Conservation (phyloP, 2,888 invertebrate genomes). For the Tiliacea citrago region DNA sequence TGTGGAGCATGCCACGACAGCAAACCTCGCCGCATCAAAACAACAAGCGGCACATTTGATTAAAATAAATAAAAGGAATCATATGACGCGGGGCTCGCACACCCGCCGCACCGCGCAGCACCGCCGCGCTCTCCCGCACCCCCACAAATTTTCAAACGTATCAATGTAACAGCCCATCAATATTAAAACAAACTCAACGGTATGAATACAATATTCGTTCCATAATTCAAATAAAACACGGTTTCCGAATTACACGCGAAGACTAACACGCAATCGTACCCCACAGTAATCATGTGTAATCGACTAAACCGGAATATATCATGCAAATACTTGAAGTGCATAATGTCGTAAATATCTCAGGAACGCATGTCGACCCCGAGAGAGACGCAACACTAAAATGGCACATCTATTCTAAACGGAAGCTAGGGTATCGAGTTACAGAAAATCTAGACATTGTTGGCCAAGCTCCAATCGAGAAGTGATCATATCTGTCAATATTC, state of each 20-base stretch:
- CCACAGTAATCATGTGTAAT: conserved; percentile 60
- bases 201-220: conserved; percentile 66
- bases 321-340: conserved; percentile 79
- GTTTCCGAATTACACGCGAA: conserved; percentile 61
- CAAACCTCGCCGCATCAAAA: conserved; percentile 85
- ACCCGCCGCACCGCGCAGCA: conserved; percentile 43
- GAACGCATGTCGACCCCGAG: conserved; percentile 83
- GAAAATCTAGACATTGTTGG: conserved; percentile 89
- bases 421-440: conserved; percentile 85
- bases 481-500: conserved; percentile 91
- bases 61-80: conserved; percentile 88
- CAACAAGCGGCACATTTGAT: conserved; percentile 86
- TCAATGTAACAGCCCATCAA: conserved; percentile 70
- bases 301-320: conserved; percentile 67
- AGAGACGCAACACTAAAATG: conserved; percentile 85
- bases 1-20: conserved; percentile 81
- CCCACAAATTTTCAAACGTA: conserved; percentile 66
- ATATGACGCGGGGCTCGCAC: conserved; percentile 70
- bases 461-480: conserved; percentile 88
- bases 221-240: conserved; percentile 62
- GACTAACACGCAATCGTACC: conserved; percentile 63
- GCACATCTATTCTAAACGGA: conserved; percentile 89
- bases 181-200: conserved; percentile 72
- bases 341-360: conserved; percentile 83
- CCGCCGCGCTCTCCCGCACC: conserved; percentile 41